Evolutionary conservation across 2,113 vertebrate species (phyloP), one percentile per base, ranked within the genome.

Genomic region (human): DNA sequence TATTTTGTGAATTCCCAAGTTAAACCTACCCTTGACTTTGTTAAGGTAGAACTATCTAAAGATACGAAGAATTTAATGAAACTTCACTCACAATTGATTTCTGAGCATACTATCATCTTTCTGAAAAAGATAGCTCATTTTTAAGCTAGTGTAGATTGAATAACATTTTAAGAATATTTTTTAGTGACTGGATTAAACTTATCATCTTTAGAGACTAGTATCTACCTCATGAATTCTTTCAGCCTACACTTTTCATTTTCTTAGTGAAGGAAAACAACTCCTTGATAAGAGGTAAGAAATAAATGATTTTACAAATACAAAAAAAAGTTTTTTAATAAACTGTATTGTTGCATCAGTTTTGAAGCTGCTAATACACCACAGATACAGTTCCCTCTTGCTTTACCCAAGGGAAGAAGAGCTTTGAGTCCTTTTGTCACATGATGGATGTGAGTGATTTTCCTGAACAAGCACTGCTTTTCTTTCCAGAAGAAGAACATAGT

Each of bases 381-480:
- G 43, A 82, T n/a, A 40, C 4, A 32, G 89, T 75, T 93, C 52
- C 64, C 92, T 95, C 70, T 96, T 55, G 85, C 80, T 75, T 45
- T 64, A 93, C 82, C 55, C 93, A 45, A 91, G 87, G 90, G 94
- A 98, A 89, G 52, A 97, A 96, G 72, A 81, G 48, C 92, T 96
- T 90, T 84, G 61, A 97, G 95, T 97, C 92, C 64, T 82, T 94
- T 97, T 98, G 97, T 96, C 96, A 89, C 92, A 97, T 98, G 98
- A 98, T 97, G 97, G 97, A 98, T 98, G 98, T 81, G 94, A 97
- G 79, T 96, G 98, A 98, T 98, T 98, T 98, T 98, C 95, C 85
- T 82, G 89, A 98, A 94, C 68, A 98, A 98, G 96, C 43, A 68
- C 81, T 93, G 85, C 35, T 97, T 97, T 98, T 97, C 93, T 98